These are phyloP conservation scores for Cataglyphis hispanica DNA, from an alignment of 1,140 invertebrate species.

Conservation along the genomic window DNA sequence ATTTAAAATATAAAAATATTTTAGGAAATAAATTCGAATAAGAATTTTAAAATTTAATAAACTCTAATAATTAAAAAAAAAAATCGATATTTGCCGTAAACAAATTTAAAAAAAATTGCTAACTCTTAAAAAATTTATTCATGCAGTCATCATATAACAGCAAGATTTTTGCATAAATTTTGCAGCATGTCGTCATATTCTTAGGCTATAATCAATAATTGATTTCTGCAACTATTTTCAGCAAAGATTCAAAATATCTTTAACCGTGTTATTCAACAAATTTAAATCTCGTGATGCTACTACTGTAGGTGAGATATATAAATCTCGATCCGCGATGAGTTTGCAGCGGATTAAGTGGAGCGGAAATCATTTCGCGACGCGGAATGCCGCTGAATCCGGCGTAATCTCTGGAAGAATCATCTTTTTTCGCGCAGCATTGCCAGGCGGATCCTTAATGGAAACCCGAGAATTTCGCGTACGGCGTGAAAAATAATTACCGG, in stretches of 20 bases:
- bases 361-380: constrained; percentile 58
- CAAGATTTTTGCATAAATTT: constrained; percentile 1
- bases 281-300: constrained; percentile 26
- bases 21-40: not conserved
- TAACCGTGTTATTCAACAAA: constrained; percentile 11
- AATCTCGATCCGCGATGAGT: constrained; percentile 53
- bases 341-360: constrained; percentile 57
- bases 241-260: constrained; percentile 4
- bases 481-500: constrained; percentile 71
- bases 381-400: constrained; percentile 49
- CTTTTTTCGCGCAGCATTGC: constrained; percentile 31
- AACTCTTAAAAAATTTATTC: not conserved
- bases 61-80: no score
- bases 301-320: constrained; percentile 24
- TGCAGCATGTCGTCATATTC: not conserved
- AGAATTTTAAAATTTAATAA: not conserved
- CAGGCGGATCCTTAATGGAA: constrained; percentile 48
- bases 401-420: constrained; percentile 53
- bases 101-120: no score
- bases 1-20: not conserved
- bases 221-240: constrained; percentile 17
- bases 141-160: not conserved
- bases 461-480: constrained; percentile 40
- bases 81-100: no score
- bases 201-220: not conserved